These are phyloP conservation scores for Drosophila atripex DNA, from an alignment of 2,888 invertebrate species.

Conservation along the genomic window DNA sequence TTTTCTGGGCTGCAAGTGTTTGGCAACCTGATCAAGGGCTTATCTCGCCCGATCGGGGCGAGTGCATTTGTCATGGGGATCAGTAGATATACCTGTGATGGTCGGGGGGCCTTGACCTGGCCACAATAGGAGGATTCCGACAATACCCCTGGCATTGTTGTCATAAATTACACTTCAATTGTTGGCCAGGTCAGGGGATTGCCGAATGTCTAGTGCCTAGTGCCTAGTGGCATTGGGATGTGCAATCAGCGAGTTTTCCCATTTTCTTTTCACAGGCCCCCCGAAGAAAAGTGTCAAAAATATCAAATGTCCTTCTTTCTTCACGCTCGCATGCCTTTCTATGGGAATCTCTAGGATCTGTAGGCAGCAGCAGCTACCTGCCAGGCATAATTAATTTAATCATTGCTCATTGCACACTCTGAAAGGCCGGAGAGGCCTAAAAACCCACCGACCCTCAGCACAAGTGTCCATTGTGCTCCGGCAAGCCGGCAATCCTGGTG, in stretches of 20 bases:
- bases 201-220: constrained; percentile 6
- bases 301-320: constrained; percentile 72
- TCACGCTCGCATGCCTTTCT: constrained; percentile 67
- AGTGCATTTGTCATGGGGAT: constrained; percentile 71
- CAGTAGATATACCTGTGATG: constrained; percentile 41
- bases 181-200: constrained; percentile 42
- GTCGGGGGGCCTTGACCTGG: constrained; percentile 39
- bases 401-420: constrained; percentile 71
- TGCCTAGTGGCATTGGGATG: constrained; percentile 26
- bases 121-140: constrained; percentile 19
- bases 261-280: constrained; percentile 55
- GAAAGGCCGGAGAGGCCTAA: constrained; percentile 17
- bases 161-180: constrained; percentile 78
- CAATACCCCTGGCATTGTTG: constrained; percentile 62
- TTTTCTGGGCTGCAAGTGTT: constrained; percentile 56
- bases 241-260: constrained; percentile 59
- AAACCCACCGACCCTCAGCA: constrained; percentile 28
- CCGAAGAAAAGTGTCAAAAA: constrained; percentile 71
- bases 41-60: constrained; percentile 69
- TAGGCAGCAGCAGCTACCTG: constrained; percentile 54
- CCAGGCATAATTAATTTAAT: constrained; percentile 77
- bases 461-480: constrained; percentile 59
- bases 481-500: constrained; percentile 56
- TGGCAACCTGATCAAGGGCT: constrained; percentile 76
- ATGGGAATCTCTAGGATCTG: constrained; percentile 41